phyloP scores from a whole-genome alignment of 2,888 invertebrate species.

The Proisotoma minuta region DNA sequence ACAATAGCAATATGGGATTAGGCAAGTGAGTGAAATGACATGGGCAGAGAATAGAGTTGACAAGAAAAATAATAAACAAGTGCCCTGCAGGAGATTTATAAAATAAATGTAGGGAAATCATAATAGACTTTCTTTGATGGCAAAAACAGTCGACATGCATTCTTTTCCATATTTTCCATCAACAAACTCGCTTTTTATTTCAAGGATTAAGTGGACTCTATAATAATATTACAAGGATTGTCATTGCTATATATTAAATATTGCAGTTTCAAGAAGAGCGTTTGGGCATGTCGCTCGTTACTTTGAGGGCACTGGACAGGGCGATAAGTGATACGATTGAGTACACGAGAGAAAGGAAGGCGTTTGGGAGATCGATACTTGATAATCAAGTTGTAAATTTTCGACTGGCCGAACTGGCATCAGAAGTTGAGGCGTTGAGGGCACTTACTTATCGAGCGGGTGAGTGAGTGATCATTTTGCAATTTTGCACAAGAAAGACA shows the following conservation, averaged over 20 bases:
- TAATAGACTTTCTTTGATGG: too few species aligned
- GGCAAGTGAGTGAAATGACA: too few species aligned
- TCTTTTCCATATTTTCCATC: too few species aligned
- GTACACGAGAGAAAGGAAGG: constrained; percentile 53
- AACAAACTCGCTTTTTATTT: too few species aligned
- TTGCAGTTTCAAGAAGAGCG: constrained; percentile 57
- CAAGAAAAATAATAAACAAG: too few species aligned
- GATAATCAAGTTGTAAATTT: constrained; percentile 54
- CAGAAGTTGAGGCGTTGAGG: constrained; percentile 55
- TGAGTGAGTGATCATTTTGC: constrained; percentile 49
- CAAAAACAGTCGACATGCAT: too few species aligned
- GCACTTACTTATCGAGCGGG: constrained; percentile 54
- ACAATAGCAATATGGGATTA: too few species aligned
- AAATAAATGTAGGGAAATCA: too few species aligned
- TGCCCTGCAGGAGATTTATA: too few species aligned
- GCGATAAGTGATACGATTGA: constrained; percentile 51
- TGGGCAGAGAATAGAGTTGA: too few species aligned
- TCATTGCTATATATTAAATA: background rate
- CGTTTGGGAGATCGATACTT: constrained; percentile 54
- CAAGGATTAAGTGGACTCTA: background rate
- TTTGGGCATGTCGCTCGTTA: constrained; percentile 50
- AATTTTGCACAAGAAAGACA: constrained; percentile 5
- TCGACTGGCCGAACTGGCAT: constrained; percentile 55
- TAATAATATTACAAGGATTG: background rate
- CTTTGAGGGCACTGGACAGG: constrained; percentile 41